Evolutionary conservation across 1,140 invertebrate genomes (phyloP), one percentile per base, ranked within the genome.

Genomic region (Trialeurodes vaporariorum): DNA sequence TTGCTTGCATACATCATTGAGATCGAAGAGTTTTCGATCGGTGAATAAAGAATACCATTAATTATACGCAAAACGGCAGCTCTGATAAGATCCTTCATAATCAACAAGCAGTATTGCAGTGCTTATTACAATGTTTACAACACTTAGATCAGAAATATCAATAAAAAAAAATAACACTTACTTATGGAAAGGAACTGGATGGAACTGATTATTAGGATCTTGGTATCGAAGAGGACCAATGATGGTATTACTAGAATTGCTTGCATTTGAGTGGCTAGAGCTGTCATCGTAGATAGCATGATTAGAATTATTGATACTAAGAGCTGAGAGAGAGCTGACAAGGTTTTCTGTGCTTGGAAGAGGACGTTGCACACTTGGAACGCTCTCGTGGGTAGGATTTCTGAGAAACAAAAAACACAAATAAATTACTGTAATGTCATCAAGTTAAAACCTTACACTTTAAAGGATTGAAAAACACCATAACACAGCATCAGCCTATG

Each of bases 151-250:
- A 61, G 27, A 25, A 49, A 49, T 34, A 22, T 2, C n/a, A 67
- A 9, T 63, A 40, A 34, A n/a, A 49, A 49, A 49, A 49, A 49
- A 17, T 5, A 63, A 67, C 25, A 79, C 78, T 80, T 67, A 80
- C 79, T 77, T 83, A 75, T 92, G 90, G 70, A 92, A 84, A 63
- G 85, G 83, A 58, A 90, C 78, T 0, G 88, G 86, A 9, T 84
- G 83, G 71, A 86, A 86, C 17, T 86, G 80, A 0, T 86, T 76
- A 25, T 80, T 79, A 27, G 82, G 79, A 1, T 67, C 67, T 11
- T 72, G 69, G 61, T 63, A 72, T 17, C 67, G 26, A 13, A 68
- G 65, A 2, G 68, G 62, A 49, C 34, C 34, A 17, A 9, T 49
- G 17, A 49, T 49, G 34, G 34, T 49, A 17, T 5, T 17, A 17